Evolutionary conservation across 2,113 vertebrate species (phyloP).

Genomic region (Zosterops hypoxanthus): DNA sequence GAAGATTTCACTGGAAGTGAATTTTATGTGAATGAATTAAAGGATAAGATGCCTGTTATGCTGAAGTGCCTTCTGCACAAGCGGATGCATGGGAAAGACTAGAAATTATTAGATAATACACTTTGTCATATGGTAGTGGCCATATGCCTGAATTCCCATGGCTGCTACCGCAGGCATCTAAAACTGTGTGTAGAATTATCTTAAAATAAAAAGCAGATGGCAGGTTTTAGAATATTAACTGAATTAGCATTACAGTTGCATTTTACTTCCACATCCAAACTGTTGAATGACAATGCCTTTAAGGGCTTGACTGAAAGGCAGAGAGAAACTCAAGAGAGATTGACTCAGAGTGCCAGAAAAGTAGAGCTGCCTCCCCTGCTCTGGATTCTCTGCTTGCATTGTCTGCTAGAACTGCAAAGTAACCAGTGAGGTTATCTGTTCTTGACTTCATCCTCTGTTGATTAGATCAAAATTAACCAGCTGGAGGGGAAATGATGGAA

Average conservation of each 20-base stretch:
- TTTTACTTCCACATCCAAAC: background rate
- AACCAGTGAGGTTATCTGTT: background rate
- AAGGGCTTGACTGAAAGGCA: background rate
- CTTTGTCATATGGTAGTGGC: background rate
- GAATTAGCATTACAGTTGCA: background rate
- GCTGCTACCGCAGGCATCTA: background rate
- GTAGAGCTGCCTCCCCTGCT: background rate
- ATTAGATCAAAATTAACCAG: background rate
- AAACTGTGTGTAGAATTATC: background rate
- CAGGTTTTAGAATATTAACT: background rate
- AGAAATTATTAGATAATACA: background rate
- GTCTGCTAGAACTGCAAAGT: background rate
- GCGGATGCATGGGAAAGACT: background rate
- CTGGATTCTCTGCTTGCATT: background rate
- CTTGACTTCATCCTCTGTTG: background rate
- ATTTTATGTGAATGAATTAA: background rate
- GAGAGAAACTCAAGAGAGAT: background rate
- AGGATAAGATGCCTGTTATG: background rate
- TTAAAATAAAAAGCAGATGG: slow-evolving; percentile 12
- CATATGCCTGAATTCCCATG: background rate
- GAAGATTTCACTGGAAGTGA: background rate
- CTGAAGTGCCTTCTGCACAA: background rate
- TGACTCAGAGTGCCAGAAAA: background rate
- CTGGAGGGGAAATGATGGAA: background rate
- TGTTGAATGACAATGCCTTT: background rate